These are phyloP conservation scores for Platyura marginata DNA, from an alignment of 1,140 invertebrate genomes.

Conservation along the genomic window DNA sequence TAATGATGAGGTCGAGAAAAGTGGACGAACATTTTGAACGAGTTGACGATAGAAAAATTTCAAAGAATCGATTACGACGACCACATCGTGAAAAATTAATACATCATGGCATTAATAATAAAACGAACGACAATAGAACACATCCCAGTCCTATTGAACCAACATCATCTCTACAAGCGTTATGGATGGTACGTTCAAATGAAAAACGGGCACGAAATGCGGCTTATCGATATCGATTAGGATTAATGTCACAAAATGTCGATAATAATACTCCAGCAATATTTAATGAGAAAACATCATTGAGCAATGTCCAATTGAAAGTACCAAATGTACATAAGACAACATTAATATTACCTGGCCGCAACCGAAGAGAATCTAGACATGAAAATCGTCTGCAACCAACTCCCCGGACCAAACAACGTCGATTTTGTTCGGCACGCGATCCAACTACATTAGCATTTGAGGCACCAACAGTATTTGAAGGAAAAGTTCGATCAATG, in stretches of 20 bases:
- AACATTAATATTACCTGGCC: neutral
- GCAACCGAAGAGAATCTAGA: conserved; percentile 3
- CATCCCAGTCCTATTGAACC: too few relatives aligned
- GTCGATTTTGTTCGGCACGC: conserved; percentile 34
- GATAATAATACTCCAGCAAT: neutral
- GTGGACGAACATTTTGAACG: neutral
- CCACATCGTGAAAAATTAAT: too few relatives aligned
- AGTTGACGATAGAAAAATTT: neutral
- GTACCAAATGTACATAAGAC: too few relatives aligned
- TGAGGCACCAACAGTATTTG: conserved; percentile 39
- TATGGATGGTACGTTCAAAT: neutral
- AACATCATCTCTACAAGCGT: neutral
- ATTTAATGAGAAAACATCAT: too few relatives aligned
- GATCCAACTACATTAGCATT: conserved; percentile 38
- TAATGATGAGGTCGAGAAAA: neutral
- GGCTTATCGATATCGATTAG: neutral
- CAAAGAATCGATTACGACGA: too few relatives aligned
- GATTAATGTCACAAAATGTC: neutral
- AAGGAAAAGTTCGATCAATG: conserved; percentile 41
- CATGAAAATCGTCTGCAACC: neutral
- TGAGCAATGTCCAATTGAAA: too few relatives aligned
- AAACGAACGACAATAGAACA: neutral
- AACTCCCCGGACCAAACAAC: conserved; percentile 13
- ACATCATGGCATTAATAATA: too few relatives aligned
- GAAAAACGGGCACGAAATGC: neutral